Evolutionary conservation across 2,113 vertebrate species (phyloP).

Genomic region (Agapornis roseicollis): DNA sequence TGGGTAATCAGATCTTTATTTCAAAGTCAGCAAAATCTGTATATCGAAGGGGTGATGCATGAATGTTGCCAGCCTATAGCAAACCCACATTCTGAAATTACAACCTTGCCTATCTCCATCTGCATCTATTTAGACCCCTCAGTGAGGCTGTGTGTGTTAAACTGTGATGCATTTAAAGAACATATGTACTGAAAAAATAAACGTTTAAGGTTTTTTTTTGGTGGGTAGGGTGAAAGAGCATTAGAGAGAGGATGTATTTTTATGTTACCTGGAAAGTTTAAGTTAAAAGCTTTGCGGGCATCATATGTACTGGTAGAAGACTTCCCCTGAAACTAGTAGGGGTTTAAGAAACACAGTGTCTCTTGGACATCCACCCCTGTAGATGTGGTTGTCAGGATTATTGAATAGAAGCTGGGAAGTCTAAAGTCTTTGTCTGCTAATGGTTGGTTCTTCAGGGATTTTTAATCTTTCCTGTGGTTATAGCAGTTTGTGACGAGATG

Average conservation of each 20-base stretch:
- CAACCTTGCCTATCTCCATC: neutral
- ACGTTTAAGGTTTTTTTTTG: neutral
- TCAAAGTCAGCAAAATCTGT: neutral
- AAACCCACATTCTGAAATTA: neutral
- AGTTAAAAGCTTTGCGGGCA: neutral
- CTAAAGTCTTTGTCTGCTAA: neutral
- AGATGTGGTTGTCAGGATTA: neutral
- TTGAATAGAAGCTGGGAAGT: neutral
- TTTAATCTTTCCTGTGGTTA: neutral
- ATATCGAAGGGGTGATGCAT: no score
- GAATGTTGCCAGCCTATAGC: neutral
- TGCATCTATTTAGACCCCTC: neutral
- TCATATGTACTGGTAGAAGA: neutral
- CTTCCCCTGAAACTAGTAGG: neutral
- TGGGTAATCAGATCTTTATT: neutral
- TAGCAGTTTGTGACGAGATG: neutral
- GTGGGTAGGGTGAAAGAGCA: rapidly evolving
- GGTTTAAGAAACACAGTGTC: neutral
- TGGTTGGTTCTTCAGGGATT: neutral
- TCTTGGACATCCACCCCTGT: neutral
- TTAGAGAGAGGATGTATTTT: neutral
- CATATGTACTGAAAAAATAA: neutral
- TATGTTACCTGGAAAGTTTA: neutral
- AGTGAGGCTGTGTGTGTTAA: neutral
- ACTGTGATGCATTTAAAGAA: neutral